phyloP scores from a whole-genome alignment of 1,140 invertebrate genomes.

The Aphaenogaster floridana region DNA sequence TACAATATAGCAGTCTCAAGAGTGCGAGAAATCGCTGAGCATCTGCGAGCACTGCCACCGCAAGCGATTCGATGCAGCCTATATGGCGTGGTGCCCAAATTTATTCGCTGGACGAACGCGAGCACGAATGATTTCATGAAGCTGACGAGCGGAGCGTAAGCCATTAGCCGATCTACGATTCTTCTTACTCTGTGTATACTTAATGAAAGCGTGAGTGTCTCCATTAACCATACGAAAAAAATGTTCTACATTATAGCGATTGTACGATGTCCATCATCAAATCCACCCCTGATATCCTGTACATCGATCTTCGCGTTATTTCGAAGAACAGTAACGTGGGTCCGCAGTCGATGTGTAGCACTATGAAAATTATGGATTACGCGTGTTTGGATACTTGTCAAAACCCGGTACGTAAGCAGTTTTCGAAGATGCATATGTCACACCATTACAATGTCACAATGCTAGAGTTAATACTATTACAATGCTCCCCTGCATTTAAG shows the following conservation, averaged over 20 bases:
- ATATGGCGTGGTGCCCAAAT: conserved; percentile 83
- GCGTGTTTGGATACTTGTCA: conserved; percentile 49
- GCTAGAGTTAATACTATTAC: background rate
- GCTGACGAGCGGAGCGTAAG: conserved; percentile 85
- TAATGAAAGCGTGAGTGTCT: background rate
- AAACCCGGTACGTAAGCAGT: background rate
- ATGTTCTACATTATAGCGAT: conserved; percentile 38
- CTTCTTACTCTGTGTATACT: background rate
- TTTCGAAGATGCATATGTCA: background rate
- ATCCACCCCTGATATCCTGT: background rate
- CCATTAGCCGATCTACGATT: background rate
- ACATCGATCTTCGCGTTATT: conserved; percentile 48
- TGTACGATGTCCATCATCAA: conserved; percentile 11
- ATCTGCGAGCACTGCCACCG: conserved; percentile 75
- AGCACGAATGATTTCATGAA: conserved; percentile 83
- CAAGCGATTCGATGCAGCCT: conserved; percentile 86
- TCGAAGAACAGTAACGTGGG: conserved; percentile 53
- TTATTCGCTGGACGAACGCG: conserved; percentile 83
- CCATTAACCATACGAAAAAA: background rate
- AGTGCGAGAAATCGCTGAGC: conserved; percentile 71
- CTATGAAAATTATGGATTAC: conserved; percentile 76
- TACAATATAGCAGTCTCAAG: conserved; percentile 57
- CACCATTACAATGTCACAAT: background rate
- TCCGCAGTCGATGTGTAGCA: conserved; percentile 84
- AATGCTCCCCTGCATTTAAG: background rate